These are phyloP conservation scores for Cottoperca gobio DNA, from an alignment of 2,797 vertebrate genomes.

Conservation along the genomic window DNA sequence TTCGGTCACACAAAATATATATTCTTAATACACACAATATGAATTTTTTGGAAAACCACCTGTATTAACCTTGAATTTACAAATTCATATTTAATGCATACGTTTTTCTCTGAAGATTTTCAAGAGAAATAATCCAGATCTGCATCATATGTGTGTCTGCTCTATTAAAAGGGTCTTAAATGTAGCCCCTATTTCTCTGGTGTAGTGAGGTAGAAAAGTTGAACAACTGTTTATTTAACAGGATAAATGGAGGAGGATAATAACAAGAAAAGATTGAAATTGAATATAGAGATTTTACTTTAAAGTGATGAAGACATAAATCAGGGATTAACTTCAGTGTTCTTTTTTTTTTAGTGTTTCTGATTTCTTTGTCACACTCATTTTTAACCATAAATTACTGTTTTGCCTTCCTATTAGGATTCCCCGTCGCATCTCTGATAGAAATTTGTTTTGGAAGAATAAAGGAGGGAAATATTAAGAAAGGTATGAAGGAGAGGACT, in stretches of 20 bases:
- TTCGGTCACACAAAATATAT: background rate
- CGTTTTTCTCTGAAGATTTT: background rate
- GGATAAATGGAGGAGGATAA: background rate
- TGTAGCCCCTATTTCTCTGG: background rate
- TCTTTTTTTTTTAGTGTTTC: background rate
- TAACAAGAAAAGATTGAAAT: background rate
- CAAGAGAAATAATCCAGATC: background rate
- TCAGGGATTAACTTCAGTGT: background rate
- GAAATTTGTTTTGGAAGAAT: background rate
- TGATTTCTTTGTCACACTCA: constrained; percentile 3
- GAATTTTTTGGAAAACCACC: no score
- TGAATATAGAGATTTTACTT: background rate
- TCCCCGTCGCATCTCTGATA: background rate
- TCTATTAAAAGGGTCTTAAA: background rate
- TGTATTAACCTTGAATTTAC: no score
- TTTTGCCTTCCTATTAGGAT: background rate
- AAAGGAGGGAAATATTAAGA: constrained; percentile 2
- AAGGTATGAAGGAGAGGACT: constrained; percentile 5
- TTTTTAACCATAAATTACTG: background rate
- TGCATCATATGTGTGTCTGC: background rate
- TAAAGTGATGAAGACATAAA: background rate
- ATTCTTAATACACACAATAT: background rate
- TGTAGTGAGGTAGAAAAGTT: background rate
- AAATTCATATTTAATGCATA: background rate
- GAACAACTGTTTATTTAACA: background rate